These are phyloP conservation scores for Passer domesticus DNA, from an alignment of 2,113 vertebrate genomes.

Conservation along the genomic window DNA sequence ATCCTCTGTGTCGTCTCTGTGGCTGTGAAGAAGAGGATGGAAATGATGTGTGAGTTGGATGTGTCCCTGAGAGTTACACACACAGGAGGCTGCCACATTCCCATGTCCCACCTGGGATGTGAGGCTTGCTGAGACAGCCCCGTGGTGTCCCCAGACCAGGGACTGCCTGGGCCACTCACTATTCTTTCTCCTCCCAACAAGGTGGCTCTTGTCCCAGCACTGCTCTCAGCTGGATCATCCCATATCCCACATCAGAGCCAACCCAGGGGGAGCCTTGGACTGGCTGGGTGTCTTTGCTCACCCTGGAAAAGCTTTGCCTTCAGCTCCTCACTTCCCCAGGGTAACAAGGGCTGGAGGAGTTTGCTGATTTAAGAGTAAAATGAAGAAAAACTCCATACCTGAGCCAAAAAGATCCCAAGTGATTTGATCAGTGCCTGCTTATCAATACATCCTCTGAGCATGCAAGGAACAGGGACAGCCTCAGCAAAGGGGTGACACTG, in stretches of 20 bases:
- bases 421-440: not conserved
- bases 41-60: fast-evolving
- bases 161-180: not conserved
- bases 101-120: not conserved
- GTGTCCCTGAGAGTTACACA: not conserved
- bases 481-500: fast-evolving
- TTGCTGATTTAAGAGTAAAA: not conserved
- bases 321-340: not conserved
- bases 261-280: not conserved
- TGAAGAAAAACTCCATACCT: not conserved
- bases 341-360: not conserved
- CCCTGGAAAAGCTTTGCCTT: not conserved
- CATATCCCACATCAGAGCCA: fast-evolving
- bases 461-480: not conserved
- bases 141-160: fast-evolving
- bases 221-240: not conserved
- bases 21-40: not conserved
- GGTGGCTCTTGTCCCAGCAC: fast-evolving
- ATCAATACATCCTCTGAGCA: fast-evolving
- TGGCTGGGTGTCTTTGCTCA: not conserved
- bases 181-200: not conserved
- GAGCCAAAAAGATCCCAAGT: not conserved
- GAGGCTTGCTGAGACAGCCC: not conserved
- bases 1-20: not conserved
- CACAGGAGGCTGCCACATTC: not conserved